Base-by-base conservation (phyloP, 2,797 vertebrate species). In the Parambassis ranga region DNA sequence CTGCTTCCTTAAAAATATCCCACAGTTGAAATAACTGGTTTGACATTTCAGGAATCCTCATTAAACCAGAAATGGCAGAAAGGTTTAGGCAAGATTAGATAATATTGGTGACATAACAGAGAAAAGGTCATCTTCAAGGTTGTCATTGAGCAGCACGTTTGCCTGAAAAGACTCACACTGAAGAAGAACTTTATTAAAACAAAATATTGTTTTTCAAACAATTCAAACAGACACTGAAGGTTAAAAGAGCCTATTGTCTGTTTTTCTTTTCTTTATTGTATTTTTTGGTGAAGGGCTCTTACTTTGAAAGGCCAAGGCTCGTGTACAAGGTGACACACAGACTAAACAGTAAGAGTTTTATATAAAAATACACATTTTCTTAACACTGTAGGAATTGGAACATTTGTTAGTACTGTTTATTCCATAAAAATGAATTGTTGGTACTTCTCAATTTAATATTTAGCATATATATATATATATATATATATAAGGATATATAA, bases 31-130 rank as follows among this genome's bases (percentile, higher is more conserved):
- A 73, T 53, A 56, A 41, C 26, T 47, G 53, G 49, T 53, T 36
- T 82, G 84, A 87, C 81, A 87, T 87, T 87, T 85, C 1, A 0
- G 67, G 38, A 66, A 65, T 56, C 18, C 44, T 84, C 65, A 81
- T 88, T 85, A 84, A 85, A 74, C 10, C 33, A 71, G 41, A 82
- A 71, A 79, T 74, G 52, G 62, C 64, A 77, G 38, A 20, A n/a
- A 44, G 51, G 74, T 85, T 82, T 76, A 67, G 53, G 46, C 37
- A 49, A 73, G 67, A 85, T 86, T 77, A 76, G 36, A 67, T 38
- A 85, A 80, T 70, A 75, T 62, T 53, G 52, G 53, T 43, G 49
- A 68, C 55, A 72, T 62, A 59, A 61, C 20, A 18, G 43, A 53
- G 58, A 53, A 79, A 83, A 85, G 78, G 77, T 83, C 20, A 71